phyloP scores from a whole-genome alignment of 2,888 invertebrate species.

The Sphaerophoria taeniata region DNA sequence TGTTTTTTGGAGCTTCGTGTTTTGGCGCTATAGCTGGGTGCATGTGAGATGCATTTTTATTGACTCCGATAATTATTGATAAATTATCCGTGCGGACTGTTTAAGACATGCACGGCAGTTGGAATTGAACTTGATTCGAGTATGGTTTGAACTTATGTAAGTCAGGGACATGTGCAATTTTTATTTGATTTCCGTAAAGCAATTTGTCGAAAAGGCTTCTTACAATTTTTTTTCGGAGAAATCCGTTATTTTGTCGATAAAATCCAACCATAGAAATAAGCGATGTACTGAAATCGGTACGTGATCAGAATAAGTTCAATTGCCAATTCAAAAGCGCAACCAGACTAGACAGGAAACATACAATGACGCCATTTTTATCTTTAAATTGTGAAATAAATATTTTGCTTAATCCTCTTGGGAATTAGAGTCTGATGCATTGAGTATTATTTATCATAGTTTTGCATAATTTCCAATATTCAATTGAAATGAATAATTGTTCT shows the following conservation, averaged over 20 bases:
- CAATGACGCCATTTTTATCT: neutral
- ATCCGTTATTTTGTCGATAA: no score
- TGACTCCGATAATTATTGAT: constrained; percentile 55
- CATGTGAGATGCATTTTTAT: constrained; percentile 70
- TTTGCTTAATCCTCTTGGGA: constrained; percentile 24
- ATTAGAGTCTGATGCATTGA: neutral
- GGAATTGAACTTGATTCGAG: constrained; percentile 12
- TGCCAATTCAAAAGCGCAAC: neutral
- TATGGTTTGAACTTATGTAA: constrained; percentile 37
- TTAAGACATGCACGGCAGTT: constrained; percentile 30
- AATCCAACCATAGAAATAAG: no score
- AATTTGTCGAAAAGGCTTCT: neutral
- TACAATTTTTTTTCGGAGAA: no score
- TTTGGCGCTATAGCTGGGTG: constrained; percentile 19
- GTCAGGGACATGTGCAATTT: constrained; percentile 53
- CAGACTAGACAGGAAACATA: neutral
- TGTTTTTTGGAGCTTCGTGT: neutral
- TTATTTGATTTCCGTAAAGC: constrained; percentile 49
- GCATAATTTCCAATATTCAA: constrained; percentile 17
- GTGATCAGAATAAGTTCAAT: neutral
- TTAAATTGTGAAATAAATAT: neutral
- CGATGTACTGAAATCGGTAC: no score
- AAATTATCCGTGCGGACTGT: constrained; percentile 50
- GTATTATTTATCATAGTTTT: neutral
- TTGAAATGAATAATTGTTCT: neutral